A percentile compares a stretch with the other conserved stretches of the same genome.
These are phyloP conservation scores for Cladopsammia gracilis DNA, from an alignment of 64 coral and sea anemone genomes.

Conservation along the genomic window DNA sequence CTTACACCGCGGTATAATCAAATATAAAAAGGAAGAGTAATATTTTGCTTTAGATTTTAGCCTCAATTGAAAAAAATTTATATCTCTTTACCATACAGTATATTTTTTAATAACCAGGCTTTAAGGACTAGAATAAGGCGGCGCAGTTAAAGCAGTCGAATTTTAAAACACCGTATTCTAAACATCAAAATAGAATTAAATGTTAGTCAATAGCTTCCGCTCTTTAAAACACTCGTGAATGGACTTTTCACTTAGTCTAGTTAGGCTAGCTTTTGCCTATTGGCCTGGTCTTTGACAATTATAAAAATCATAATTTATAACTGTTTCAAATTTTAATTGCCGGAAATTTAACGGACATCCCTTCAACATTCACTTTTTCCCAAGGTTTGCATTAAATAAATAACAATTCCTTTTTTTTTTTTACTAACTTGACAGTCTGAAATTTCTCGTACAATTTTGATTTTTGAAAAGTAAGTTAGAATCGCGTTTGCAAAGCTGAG, in stretches of 20 bases:
- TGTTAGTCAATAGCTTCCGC: constrained; percentile 2
- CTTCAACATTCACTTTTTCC: background rate
- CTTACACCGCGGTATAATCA: too few species aligned
- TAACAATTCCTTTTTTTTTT: too few species aligned
- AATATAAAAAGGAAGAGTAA: too few species aligned
- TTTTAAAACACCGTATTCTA: background rate
- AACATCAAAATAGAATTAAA: constrained; percentile 12
- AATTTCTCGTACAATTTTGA: too few species aligned
- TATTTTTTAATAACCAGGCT: background rate
- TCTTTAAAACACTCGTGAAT: background rate
- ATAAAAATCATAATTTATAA: constrained; percentile 9
- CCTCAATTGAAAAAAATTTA: background rate
- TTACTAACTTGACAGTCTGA: too few species aligned
- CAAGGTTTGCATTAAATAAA: too few species aligned
- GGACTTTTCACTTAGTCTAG: background rate
- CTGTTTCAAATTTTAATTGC: constrained; percentile 48
- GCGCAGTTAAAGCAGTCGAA: constrained; percentile 5
- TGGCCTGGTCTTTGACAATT: background rate
- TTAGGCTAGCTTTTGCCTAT: constrained; percentile 14
- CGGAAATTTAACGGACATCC: constrained; percentile 3
- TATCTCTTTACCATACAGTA: background rate
- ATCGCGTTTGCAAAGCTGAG: too few species aligned
- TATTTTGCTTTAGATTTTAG: too few species aligned
- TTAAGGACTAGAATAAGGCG: background rate
- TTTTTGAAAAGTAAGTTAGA: background rate